A percentile compares a stretch with the other conserved stretches of the same genome.
phyloP scores from a whole-genome alignment of 1,140 invertebrate species.

The Ceratosolen fusciceps region DNA sequence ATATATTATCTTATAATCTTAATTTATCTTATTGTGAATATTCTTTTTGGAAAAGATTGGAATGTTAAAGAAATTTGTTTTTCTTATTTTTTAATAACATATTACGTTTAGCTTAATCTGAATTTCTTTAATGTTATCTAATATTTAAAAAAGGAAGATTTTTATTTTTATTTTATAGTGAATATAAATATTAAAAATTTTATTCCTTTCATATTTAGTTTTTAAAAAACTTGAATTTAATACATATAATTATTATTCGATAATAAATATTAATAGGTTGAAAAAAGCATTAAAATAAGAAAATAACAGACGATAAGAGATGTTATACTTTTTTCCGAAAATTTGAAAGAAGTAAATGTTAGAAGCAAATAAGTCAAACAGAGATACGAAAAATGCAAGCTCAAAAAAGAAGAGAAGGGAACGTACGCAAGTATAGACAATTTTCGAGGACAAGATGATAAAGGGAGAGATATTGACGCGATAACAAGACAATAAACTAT shows the following conservation, averaged over 20 bases:
- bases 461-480: constrained; percentile 19
- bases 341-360: not conserved
- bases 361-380: too few species aligned
- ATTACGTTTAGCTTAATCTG: too few species aligned
- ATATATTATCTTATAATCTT: not conserved
- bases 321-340: not conserved
- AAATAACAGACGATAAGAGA: not conserved
- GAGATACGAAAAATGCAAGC: too few species aligned
- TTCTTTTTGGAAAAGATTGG: too few species aligned
- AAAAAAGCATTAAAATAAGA: not conserved
- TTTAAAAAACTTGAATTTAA: too few species aligned
- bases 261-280: not conserved
- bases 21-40: not conserved
- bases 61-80: not conserved
- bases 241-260: too few species aligned
- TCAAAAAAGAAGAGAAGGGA: not conserved
- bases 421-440: constrained; percentile 22
- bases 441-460: constrained; percentile 13
- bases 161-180: too few species aligned
- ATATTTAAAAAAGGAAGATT: too few species aligned
- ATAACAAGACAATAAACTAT: constrained; percentile 31
- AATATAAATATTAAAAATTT: too few species aligned
- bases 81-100: too few species aligned
- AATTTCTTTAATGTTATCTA: too few species aligned
- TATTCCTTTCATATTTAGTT: too few species aligned